These are phyloP conservation scores for Argentina silus DNA, from an alignment of 2,797 vertebrate species.

Conservation along the genomic window DNA sequence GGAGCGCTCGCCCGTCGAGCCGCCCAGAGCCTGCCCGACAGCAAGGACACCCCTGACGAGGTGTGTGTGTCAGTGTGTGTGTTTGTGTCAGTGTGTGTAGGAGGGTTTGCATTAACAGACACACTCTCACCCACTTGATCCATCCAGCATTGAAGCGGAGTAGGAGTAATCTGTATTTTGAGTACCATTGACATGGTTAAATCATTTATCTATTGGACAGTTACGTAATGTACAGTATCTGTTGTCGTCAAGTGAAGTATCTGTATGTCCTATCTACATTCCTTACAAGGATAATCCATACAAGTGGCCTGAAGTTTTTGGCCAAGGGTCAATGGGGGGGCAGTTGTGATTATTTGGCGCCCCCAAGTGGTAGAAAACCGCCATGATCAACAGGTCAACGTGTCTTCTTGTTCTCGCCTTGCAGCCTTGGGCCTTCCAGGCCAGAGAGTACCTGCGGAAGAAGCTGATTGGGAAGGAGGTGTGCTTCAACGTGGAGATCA, in stretches of 20 bases:
- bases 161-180: too few species aligned
- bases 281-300: neutral
- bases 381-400: neutral
- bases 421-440: constrained; percentile 96
- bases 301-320: neutral
- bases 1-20: constrained; percentile 90
- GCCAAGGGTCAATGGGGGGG: neutral
- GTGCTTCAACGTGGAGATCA: constrained; percentile 96
- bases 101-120: neutral
- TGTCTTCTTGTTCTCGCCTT: constrained; percentile 33
- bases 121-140: neutral
- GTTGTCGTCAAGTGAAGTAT: neutral
- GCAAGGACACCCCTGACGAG: constrained; percentile 92
- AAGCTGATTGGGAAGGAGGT: constrained; percentile 98
- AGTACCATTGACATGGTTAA: too few species aligned
- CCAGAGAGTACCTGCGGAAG: constrained; percentile 94
- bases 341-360: constrained; percentile 5
- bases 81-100: constrained; percentile 19
- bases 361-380: constrained; percentile 1
- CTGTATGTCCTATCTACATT: neutral
- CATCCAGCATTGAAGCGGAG: neutral
- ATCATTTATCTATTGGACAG: too few species aligned
- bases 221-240: neutral
- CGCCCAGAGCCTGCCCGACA: constrained; percentile 85
- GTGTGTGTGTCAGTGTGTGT: constrained; percentile 49